Evolutionary conservation across 2,797 vertebrate genomes (phyloP).

Genomic region (Typhlichthys subterraneus): DNA sequence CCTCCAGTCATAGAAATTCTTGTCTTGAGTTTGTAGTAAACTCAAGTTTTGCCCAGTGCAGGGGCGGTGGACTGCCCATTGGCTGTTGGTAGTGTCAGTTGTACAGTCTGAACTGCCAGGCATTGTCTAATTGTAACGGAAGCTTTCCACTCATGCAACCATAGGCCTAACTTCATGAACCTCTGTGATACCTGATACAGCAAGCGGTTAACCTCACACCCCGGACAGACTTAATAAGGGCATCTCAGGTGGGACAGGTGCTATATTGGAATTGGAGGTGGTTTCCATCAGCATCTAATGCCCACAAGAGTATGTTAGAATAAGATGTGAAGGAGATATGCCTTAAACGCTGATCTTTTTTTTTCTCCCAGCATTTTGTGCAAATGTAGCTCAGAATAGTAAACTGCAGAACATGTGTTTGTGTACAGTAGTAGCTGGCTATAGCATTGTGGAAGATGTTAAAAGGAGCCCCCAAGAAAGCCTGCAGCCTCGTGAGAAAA

Average conservation of each 20-base stretch:
- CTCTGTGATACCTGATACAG: conserved; percentile 55
- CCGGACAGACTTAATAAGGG: conserved; percentile 31
- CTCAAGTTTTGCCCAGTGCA: background rate
- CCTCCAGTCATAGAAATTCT: background rate
- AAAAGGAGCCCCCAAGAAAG: conserved; percentile 27
- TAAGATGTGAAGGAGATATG: no score
- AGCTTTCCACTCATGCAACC: conserved; percentile 56
- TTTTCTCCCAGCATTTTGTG: no score
- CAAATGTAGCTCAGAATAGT: no score
- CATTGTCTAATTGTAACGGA: conserved; percentile 63
- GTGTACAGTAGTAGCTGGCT: conserved; percentile 13
- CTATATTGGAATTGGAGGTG: conserved; percentile 40
- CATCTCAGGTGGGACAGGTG: conserved; percentile 30
- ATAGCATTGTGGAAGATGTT: conserved; percentile 43
- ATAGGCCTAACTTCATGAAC: conserved; percentile 45
- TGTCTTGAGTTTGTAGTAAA: background rate
- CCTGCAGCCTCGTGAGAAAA: conserved; percentile 51
- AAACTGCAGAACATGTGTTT: background rate
- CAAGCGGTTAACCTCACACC: conserved; percentile 23
- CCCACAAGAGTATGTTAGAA: background rate
- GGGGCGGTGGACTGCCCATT: background rate
- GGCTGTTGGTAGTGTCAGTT: conserved; percentile 45
- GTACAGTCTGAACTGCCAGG: conserved; percentile 41
- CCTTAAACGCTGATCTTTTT: no score
- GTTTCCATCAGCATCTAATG: conserved; percentile 54